A percentile compares a stretch with the other conserved stretches of the same genome.
Evolutionary conservation across 1,140 invertebrate genomes (phyloP).

Genomic region (Ceratina japonica): DNA sequence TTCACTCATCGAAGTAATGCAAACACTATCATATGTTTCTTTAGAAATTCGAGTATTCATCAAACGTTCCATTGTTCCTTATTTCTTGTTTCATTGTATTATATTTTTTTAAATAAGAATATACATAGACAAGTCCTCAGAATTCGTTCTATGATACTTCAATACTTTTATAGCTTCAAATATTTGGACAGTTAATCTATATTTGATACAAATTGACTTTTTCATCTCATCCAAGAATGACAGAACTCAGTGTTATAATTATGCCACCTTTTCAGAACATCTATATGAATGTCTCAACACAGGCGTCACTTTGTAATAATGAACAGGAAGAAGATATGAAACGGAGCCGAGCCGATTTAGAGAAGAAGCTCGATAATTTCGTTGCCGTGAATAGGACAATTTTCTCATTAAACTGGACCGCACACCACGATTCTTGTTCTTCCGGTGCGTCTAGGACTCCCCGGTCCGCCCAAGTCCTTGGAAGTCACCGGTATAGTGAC

Average conservation of each 20-base stretch:
- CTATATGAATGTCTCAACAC: neutral
- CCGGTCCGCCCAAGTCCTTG: conserved; percentile 33
- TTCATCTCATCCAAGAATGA: no score
- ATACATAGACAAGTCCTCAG: no score
- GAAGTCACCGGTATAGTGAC: conserved; percentile 50
- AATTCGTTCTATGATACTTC: no score
- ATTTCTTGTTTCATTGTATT: no score
- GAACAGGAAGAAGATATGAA: conserved; percentile 11
- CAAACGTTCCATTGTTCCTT: no score
- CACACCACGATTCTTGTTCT: conserved; percentile 39
- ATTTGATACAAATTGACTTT: no score
- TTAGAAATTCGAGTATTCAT: no score
- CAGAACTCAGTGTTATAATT: neutral
- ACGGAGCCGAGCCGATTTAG: neutral
- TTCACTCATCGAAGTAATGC: no score
- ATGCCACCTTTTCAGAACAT: neutral
- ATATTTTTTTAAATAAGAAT: no score
- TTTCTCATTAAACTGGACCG: conserved; percentile 45
- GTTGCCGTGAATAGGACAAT: conserved; percentile 40
- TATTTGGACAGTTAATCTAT: no score
- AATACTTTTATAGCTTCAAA: no score
- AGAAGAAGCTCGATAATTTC: conserved; percentile 26
- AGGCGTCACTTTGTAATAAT: neutral
- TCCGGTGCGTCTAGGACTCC: conserved; percentile 35
- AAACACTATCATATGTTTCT: no score